Evolutionary conservation across 2,113 vertebrate species (phyloP).

Genomic region (Nestor notabilis): DNA sequence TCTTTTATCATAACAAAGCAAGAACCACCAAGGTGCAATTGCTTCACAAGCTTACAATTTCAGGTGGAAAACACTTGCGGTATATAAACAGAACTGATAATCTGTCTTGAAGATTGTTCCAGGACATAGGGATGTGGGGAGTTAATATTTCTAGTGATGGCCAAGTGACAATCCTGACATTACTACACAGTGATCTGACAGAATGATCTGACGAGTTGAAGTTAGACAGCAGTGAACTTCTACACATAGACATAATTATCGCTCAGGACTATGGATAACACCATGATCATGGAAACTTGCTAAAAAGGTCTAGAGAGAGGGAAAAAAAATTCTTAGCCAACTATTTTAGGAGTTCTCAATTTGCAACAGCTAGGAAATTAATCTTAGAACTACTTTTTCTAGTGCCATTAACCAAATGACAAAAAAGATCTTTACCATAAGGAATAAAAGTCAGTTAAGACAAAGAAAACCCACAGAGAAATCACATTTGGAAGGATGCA

Average conservation of each 20-base stretch:
- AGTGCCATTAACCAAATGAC: background rate
- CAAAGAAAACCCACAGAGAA: background rate
- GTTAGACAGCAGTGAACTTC: background rate
- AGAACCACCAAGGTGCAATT: background rate
- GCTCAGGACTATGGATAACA: background rate
- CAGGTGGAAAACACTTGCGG: background rate
- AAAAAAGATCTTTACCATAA: background rate
- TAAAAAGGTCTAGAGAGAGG: background rate
- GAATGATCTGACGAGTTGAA: background rate
- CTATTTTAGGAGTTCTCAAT: background rate
- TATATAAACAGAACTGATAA: background rate
- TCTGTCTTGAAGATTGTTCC: background rate
- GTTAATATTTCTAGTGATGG: background rate
- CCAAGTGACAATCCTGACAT: background rate
- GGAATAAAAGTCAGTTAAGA: background rate
- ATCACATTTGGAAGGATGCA: background rate
- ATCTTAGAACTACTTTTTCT: background rate
- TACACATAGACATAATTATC: background rate
- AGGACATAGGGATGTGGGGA: background rate
- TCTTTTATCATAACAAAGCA: background rate
- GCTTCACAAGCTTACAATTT: background rate
- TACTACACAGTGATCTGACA: background rate
- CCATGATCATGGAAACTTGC: background rate
- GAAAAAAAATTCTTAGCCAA: background rate
- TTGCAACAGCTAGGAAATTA: background rate